These are phyloP conservation scores for Leptatherina wallacei DNA, from an alignment of 2,797 vertebrate species.

Conservation along the genomic window DNA sequence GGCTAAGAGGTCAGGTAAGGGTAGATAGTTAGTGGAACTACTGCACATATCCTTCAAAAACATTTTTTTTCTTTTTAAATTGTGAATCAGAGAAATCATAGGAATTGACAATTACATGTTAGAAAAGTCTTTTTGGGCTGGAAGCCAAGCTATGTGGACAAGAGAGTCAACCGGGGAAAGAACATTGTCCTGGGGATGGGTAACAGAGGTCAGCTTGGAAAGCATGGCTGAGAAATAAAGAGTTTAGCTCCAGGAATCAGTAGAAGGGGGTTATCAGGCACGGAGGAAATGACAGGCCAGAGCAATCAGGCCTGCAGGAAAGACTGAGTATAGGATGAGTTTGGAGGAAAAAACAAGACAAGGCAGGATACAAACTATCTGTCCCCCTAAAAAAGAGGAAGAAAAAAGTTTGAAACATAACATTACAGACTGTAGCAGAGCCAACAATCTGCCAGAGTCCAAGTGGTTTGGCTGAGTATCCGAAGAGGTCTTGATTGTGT, in stretches of 20 bases:
- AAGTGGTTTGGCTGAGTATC: conserved; percentile 1
- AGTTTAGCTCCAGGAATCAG: too few relatives aligned
- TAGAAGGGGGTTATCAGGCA: too few relatives aligned
- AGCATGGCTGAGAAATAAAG: background rate
- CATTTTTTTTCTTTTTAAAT: too few relatives aligned
- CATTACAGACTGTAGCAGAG: background rate
- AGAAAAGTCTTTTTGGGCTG: background rate
- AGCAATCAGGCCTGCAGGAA: background rate
- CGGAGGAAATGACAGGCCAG: too few relatives aligned
- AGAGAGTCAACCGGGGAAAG: background rate
- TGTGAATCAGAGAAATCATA: background rate
- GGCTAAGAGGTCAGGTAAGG: background rate
- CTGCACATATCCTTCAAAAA: background rate
- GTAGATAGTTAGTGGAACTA: background rate
- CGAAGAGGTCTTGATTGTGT: conserved; percentile 18
- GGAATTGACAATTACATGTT: background rate
- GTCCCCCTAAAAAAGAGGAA: background rate
- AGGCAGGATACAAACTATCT: background rate
- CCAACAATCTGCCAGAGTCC: background rate
- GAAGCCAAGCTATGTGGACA: background rate
- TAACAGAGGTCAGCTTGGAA: too few relatives aligned
- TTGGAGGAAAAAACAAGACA: background rate
- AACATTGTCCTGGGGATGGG: background rate
- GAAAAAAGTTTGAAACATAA: background rate
- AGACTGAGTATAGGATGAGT: background rate